Conservation (phyloP, 2,113 vertebrate genomes). For the Thomomys bottae region DNA sequence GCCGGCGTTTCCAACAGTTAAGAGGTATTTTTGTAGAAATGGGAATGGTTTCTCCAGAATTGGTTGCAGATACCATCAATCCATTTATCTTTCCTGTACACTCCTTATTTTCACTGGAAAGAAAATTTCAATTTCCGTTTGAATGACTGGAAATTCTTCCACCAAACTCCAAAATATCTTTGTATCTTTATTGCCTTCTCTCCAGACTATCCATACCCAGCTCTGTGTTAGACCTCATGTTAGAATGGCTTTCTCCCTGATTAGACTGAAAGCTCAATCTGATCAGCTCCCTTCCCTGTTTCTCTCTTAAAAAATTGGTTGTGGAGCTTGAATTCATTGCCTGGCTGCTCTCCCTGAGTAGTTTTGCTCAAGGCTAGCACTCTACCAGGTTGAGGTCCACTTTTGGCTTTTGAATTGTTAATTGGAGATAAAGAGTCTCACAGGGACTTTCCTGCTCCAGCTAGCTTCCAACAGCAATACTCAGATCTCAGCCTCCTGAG, state of each 20-base stretch:
- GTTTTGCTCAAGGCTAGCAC: too few species aligned
- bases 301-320: not conserved
- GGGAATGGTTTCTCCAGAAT: not conserved
- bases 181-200: not conserved
- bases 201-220: not conserved
- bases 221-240: accelerated
- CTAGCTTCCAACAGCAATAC: too few species aligned
- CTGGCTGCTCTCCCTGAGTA: too few species aligned
- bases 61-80: not conserved
- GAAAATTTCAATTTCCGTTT: not conserved
- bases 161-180: not conserved
- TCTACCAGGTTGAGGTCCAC: too few species aligned
- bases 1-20: not conserved
- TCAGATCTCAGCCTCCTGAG: too few species aligned
- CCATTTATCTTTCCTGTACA: not conserved
- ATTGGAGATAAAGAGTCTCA: too few species aligned
- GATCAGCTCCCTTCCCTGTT: not conserved
- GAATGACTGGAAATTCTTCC: not conserved
- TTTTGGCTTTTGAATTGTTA: too few species aligned
- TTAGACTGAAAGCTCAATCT: too few species aligned
- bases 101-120: not conserved
- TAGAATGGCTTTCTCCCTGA: too few species aligned
- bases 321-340: too few species aligned
- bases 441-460: too few species aligned
- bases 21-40: not conserved